Conservation (phyloP, 2,888 invertebrate species). For the Andrena trimmerana region DNA sequence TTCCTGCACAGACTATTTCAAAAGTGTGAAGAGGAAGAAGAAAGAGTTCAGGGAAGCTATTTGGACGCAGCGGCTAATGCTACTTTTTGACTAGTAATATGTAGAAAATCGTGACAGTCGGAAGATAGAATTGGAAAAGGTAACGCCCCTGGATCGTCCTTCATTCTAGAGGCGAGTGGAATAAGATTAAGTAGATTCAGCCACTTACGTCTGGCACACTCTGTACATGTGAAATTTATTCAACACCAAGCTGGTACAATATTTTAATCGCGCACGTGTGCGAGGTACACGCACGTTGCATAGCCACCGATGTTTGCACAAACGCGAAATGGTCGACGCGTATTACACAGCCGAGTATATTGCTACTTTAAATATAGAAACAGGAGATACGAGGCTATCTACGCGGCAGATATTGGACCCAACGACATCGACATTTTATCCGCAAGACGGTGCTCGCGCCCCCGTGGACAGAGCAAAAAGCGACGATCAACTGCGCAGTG, state of each 20-base stretch:
- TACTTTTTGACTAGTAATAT: too few species aligned
- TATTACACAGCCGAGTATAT: neutral
- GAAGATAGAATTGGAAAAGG: too few species aligned
- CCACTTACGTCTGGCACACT: neutral
- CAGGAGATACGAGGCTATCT: constrained; percentile 32
- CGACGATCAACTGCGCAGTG: constrained; percentile 49
- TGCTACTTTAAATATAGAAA: constrained; percentile 45
- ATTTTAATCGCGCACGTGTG: neutral
- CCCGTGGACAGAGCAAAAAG: constrained; percentile 55
- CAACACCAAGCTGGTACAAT: neutral
- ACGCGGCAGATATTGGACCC: constrained; percentile 45
- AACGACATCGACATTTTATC: constrained; percentile 61
- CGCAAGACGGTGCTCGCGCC: constrained; percentile 50
- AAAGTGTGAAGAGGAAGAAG: too few species aligned
- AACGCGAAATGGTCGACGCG: neutral
- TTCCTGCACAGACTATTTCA: neutral
- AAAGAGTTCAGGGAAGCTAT: too few species aligned
- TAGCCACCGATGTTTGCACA: neutral
- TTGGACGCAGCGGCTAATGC: too few species aligned
- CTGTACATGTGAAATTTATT: constrained; percentile 8
- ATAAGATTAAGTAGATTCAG: too few species aligned
- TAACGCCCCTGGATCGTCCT: too few species aligned
- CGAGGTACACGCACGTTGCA: constrained; percentile 1
- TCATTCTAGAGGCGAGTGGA: neutral
- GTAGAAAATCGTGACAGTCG: too few species aligned